A percentile compares a stretch with the other conserved stretches of the same genome.
Evolutionary conservation across 2,888 invertebrate genomes (phyloP).

Genomic region (Fragum fragum): DNA sequence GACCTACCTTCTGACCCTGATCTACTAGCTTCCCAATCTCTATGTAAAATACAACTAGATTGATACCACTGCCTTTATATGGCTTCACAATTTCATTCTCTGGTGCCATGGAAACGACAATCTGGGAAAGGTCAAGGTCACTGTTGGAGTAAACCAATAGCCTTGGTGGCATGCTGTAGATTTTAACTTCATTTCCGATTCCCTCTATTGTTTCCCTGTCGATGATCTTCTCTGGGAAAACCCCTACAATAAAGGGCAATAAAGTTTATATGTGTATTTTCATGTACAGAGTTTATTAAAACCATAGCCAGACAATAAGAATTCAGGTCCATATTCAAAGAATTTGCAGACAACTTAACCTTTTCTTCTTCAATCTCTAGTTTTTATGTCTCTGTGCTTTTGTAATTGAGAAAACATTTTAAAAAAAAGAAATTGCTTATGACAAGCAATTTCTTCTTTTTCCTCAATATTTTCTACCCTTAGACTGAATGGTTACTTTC

Average conservation of each 20-base stretch:
- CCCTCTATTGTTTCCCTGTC: background rate
- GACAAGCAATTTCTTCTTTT: too few species aligned
- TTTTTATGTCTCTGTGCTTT: too few species aligned
- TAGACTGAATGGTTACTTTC: too few species aligned
- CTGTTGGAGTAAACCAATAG: background rate
- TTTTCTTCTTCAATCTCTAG: too few species aligned
- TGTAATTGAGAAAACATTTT: too few species aligned
- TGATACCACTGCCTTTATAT: background rate
- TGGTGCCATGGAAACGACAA: conserved; percentile 21
- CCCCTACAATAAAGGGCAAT: background rate
- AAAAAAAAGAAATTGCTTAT: too few species aligned
- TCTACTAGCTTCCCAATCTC: background rate
- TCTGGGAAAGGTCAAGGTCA: background rate
- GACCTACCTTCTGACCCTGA: background rate
- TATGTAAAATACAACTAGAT: conserved; percentile 2
- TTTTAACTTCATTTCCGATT: background rate
- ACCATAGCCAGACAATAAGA: too few species aligned
- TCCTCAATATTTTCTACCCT: too few species aligned
- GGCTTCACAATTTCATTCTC: background rate
- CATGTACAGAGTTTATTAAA: too few species aligned
- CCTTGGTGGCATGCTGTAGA: conserved; percentile 2
- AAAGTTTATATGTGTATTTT: too few species aligned
- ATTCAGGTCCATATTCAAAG: too few species aligned
- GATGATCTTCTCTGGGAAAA: background rate
- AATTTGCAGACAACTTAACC: too few species aligned